Evolutionary conservation across 1,140 invertebrate genomes (phyloP), one percentile per base, ranked within the genome.

Genomic region (Drosophila carrolli): DNA sequence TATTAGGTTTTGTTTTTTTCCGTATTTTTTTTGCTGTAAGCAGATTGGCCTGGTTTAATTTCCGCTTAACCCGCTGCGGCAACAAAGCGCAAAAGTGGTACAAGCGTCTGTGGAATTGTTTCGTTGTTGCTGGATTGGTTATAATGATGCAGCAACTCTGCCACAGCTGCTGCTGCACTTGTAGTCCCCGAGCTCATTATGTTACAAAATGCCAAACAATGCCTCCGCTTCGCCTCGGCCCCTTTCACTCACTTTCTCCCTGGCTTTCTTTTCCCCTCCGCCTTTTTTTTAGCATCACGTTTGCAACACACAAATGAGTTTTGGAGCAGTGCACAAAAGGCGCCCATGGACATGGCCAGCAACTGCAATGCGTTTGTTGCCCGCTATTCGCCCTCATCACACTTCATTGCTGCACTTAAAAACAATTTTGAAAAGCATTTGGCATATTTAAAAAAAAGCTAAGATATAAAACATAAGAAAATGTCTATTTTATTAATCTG

Each of bases 201-300:
- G 88, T 83, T 83, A 86, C 79, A 90, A 90, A 90, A 83, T 78
- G 83, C 88, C 89, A 90, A 88, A 90, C 88, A 90, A 90, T 91
- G 88, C 77, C 74, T 54, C 60, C 61, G 23, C 70, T 43, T 8
- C 11, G 13, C 16, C 47, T 11, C 13, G 19, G 19, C 14, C 40
- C 37, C 27, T n/a, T 11, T 29, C n/a, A 13, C 16, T 27, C 13
- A 44, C 67, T 72, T 61, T 38, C 50, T 16, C n/a, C 14, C 38
- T 16, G 23, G 7, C 41, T n/a, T 43, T 8, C 38, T 16, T 56
- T 58, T 65, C 53, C 46, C 14, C 58, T 43, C 53, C 5, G 32
- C 48, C 13, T 4, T 27, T 67, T 32, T 43, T 56, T 58, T 78
- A 23, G 41, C 50, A 53, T 56, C 38, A 53, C 79, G 62, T 59